Evolutionary conservation across 2,797 vertebrate species (phyloP), one percentile per base, ranked within the genome.

Genomic region (Cirrhinus mrigala): DNA sequence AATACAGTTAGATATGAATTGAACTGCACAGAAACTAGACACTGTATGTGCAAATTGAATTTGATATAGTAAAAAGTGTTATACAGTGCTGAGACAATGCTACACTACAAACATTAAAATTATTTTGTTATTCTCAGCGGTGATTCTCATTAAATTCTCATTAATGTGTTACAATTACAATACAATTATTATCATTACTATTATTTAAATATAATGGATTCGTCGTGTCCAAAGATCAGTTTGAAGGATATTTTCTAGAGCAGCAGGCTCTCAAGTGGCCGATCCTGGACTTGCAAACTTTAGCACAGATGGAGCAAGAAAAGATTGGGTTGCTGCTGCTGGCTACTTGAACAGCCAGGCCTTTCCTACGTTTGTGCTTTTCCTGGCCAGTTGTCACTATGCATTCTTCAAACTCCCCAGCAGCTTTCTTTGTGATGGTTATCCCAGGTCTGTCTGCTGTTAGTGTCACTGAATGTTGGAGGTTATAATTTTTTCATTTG

Each of bases 21-120:
- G 58, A 27, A 62, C 58, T 62, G 11, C n/a, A 62, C 11, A 62
- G 12, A 58, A 58, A n/a, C 22, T 58, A n/a, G 8, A 62, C 22
- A 60, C n/a, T 24, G n/a, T n/a, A n/a, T n/a, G n/a, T 60, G 1
- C 3, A 1, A 8, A n/a, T n/a, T 4, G 0, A 1, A 60, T 60
- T 60, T 60, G 24, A 60, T 29, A 24, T 12, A 2, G 24, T 27
- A 64, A 14, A 14, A 58, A 4, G 22, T 58, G n/a, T 58, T 58
- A 58, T 58, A 16, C 27, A 22, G 16, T 54, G 10, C 33, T 68
- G 29, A 20, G 29, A 40, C 18, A 37, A n/a, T 40, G 22, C 10
- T 3, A 48, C 7, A 48, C 70, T 8, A 73, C 15, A 73, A 18
- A 50, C 14, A 50, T 18, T 73, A n/a, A n/a, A n/a, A n/a, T n/a